These are phyloP conservation scores for Portevinia maculata DNA, from an alignment of 2,888 invertebrate genomes.

Conservation along the genomic window DNA sequence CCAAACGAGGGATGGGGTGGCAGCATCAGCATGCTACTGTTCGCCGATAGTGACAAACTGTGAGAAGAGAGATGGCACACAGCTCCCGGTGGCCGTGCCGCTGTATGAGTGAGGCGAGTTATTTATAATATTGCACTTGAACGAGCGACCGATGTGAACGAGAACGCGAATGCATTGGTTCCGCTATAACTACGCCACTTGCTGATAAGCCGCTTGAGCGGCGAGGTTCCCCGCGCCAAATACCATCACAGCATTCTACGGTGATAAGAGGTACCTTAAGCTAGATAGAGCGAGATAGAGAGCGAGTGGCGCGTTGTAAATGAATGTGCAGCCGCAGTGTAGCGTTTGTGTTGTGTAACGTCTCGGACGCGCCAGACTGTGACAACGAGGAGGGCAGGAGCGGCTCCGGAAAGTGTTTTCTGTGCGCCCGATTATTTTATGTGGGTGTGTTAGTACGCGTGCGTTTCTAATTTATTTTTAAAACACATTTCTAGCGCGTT, in stretches of 20 bases:
- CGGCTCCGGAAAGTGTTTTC: slow-evolving; percentile 48
- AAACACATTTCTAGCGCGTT: slow-evolving; percentile 44
- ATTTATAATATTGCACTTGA: slow-evolving; percentile 72
- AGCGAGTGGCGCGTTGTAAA: background rate
- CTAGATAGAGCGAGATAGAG: background rate
- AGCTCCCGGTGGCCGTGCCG: slow-evolving; percentile 18
- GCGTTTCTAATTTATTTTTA: slow-evolving; percentile 70
- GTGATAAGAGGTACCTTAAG: slow-evolving; percentile 47
- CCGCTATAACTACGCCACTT: slow-evolving; percentile 24
- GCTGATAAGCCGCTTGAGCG: slow-evolving; percentile 53
- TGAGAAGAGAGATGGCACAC: slow-evolving; percentile 37
- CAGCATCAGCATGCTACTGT: background rate
- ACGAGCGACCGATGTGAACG: slow-evolving; percentile 23
- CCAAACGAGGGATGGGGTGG: slow-evolving; percentile 50
- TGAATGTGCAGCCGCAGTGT: slow-evolving; percentile 39
- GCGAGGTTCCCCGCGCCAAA: background rate
- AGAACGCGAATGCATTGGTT: slow-evolving; percentile 63
- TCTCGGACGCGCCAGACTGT: background rate
- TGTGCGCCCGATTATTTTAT: slow-evolving; percentile 29
- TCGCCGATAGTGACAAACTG: slow-evolving; percentile 25
- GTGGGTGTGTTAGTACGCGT: slow-evolving; percentile 73
- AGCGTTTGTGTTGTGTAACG: slow-evolving; percentile 58
- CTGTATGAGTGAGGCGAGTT: slow-evolving; percentile 31
- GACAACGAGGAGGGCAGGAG: background rate
- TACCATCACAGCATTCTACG: slow-evolving; percentile 29